Base-by-base conservation (phyloP, 1,140 invertebrate genomes). In the Rhopalosiphum padi region DNA sequence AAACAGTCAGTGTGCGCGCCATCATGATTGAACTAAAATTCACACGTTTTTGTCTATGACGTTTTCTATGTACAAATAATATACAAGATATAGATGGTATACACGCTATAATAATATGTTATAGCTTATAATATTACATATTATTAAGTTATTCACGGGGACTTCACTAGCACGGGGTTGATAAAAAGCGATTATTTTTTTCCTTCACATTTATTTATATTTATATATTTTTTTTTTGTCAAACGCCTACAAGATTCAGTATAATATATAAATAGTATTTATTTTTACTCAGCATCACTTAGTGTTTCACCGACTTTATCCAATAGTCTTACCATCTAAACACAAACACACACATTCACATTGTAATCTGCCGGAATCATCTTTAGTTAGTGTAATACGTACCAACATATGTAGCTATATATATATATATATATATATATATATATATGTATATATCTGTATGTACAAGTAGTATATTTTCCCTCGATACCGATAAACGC, bases 311-410 rank as follows among this genome's bases (percentile, higher is more conserved):
- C 22, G 35, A 91, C 68, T 46, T 91, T 83, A 91, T 85, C 77
- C 77, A 89, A 89, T 53, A 89, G n/a, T 53, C 48, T 53, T 53
- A 89, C 46, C 88, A 43, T 90, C 89, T 90, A 60, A 9, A 35
- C 46, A 51, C 15, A n/a, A 3, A 60, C 25, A n/a, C 30, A 35
- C 30, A n/a, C 11, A 60, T 22, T n/a, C 15, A 43, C 25, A n/a
- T 25, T 43, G 25, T 86, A 93, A 93, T 93, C 91, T 51, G 77
- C 48, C 91, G 82, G 48, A 93, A 93, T 93, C 82, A 93, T 93
- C 91, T 93, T 86, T 86, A 53, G 46, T 93, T 86, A 37, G 43
- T 55, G 68, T 48, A 53, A 48, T 82, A 77, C 41, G n/a, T 83
- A 83, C 43, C 21, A 18, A 60, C 60, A 77, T 46, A 23, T 82